Conservation (phyloP, 2,888 invertebrate genomes). For the Eudemis profundana region DNA sequence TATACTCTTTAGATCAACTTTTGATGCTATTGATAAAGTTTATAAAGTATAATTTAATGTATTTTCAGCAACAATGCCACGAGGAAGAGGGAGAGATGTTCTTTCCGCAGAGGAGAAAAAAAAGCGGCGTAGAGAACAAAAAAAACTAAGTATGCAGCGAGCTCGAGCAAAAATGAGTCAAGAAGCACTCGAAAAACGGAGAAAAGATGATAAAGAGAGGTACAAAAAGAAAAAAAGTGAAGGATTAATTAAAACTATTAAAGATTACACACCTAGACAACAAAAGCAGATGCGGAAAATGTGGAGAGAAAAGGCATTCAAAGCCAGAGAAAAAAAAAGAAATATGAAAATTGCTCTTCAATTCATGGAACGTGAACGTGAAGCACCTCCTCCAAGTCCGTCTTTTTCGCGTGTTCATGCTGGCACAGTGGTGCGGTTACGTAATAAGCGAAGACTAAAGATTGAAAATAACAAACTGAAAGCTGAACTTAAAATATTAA, state of each 20-base stretch:
- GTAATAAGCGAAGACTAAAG: neutral
- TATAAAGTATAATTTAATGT: too few relatives aligned
- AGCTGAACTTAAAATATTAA: neutral
- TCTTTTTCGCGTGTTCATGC: neutral
- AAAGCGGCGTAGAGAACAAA: neutral
- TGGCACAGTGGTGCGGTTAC: neutral
- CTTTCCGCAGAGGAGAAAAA: neutral
- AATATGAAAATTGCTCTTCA: too few relatives aligned
- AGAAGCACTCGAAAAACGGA: neutral
- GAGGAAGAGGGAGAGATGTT: too few relatives aligned
- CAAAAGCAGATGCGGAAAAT: conserved; percentile 1
- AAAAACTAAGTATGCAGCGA: neutral
- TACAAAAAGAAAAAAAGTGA: conserved; percentile 11
- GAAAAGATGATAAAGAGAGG: neutral
- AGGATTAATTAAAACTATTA: conserved; percentile 7
- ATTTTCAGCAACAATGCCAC: too few relatives aligned
- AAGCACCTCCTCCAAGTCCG: neutral
- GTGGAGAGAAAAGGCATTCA: conserved; percentile 2
- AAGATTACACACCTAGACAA: neutral
- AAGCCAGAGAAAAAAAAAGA: neutral
- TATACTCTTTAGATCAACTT: too few relatives aligned
- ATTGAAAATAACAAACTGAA: neutral
- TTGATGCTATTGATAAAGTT: too few relatives aligned
- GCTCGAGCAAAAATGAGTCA: neutral
- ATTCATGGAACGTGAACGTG: too few relatives aligned